Evolutionary conservation across 1,140 invertebrate genomes (phyloP).

Genomic region (Physella acuta): DNA sequence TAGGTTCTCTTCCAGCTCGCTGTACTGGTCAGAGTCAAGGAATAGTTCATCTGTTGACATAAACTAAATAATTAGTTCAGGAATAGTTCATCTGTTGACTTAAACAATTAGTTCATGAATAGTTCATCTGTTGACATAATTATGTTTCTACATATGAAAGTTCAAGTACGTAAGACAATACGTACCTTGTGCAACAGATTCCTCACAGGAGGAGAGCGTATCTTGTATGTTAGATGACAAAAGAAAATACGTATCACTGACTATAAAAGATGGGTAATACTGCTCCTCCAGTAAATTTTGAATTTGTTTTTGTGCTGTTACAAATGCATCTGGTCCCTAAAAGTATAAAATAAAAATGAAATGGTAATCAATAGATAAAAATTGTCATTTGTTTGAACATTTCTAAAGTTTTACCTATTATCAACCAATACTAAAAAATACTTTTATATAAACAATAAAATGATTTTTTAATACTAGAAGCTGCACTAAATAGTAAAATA

Average conservation of each 20-base stretch:
- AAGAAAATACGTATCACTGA: conserved; percentile 81
- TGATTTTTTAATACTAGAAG: not conserved
- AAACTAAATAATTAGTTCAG: too few species aligned
- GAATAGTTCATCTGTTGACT: too few species aligned
- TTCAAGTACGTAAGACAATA: too few species aligned
- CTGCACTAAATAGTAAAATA: not conserved
- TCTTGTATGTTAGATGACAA: conserved; percentile 38
- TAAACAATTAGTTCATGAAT: too few species aligned
- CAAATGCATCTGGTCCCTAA: conserved; percentile 82
- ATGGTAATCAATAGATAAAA: too few species aligned
- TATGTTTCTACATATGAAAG: too few species aligned
- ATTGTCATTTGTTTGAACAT: too few species aligned
- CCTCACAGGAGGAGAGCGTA: conserved; percentile 4
- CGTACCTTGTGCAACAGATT: conserved; percentile 8
- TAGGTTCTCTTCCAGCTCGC: conserved; percentile 36
- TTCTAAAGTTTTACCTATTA: too few species aligned
- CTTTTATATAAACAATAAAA: too few species aligned
- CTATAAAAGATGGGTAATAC: conserved; percentile 84
- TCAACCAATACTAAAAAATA: too few species aligned
- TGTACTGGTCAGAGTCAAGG: conserved; percentile 34
- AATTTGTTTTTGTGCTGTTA: conserved; percentile 80
- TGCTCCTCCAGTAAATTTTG: conserved; percentile 79
- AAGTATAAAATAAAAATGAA: too few species aligned
- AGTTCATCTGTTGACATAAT: too few species aligned
- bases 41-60: conserved; percentile 45